Conservation (phyloP, 2,888 invertebrate genomes). For the Leptarthrus brevirostris region DNA sequence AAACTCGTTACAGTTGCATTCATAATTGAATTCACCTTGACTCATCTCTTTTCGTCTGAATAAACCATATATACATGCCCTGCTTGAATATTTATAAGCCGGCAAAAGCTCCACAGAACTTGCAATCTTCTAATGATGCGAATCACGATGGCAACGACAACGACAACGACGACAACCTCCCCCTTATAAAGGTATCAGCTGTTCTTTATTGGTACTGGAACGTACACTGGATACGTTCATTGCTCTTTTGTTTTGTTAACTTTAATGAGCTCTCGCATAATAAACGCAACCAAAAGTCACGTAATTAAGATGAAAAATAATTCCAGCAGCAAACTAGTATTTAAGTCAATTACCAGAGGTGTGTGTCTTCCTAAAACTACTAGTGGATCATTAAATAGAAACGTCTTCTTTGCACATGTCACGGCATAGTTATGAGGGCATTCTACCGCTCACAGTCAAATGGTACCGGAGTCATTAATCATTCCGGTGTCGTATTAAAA, state of each 20-base stretch:
- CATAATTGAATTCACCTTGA: constrained; percentile 1
- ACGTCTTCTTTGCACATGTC: too few relatives aligned
- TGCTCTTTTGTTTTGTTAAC: background rate
- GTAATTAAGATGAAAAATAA: background rate
- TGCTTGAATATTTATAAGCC: background rate
- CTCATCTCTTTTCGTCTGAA: background rate
- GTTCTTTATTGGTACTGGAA: background rate
- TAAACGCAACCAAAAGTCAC: background rate
- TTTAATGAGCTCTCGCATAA: constrained; percentile 1
- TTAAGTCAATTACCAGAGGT: background rate
- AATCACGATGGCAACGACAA: too few relatives aligned
- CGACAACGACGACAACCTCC: background rate
- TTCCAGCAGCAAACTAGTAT: background rate
- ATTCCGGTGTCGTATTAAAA: too few relatives aligned
- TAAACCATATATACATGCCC: background rate
- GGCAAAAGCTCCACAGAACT: background rate
- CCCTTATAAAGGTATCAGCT: constrained; percentile 1
- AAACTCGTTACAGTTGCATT: constrained; percentile 1
- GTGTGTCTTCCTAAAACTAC: too few relatives aligned
- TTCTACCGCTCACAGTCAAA: too few relatives aligned
- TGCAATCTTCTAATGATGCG: background rate
- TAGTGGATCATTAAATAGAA: too few relatives aligned
- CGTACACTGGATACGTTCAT: background rate
- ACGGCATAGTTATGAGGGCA: too few relatives aligned
- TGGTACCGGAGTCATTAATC: too few relatives aligned